A percentile compares a stretch with the other conserved stretches of the same genome.
These are phyloP conservation scores for Styela plicata DNA, from an alignment of 23 tunicate species.

Conservation along the genomic window DNA sequence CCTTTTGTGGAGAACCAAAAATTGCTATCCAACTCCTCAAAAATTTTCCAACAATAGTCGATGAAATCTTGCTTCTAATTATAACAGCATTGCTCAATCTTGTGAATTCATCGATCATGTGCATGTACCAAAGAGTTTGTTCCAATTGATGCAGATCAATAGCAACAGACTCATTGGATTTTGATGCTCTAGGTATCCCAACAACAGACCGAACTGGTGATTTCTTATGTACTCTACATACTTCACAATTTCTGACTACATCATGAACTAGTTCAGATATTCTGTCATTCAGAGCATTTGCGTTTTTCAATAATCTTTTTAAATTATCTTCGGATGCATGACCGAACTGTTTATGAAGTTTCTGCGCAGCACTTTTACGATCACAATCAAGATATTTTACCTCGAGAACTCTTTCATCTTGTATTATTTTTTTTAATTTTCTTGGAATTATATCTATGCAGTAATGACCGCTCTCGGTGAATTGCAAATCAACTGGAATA, in stretches of 20 bases:
- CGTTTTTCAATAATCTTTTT: constrained; percentile 3
- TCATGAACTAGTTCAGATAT: not conserved
- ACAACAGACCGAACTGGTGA: too few relatives aligned
- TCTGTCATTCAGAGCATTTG: constrained; percentile 1
- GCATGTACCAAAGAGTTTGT: constrained; percentile 26
- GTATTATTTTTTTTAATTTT: too few relatives aligned
- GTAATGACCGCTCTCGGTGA: constrained; percentile 27
- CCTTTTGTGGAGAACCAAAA: constrained; percentile 23
- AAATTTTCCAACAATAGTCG: constrained; percentile 20
- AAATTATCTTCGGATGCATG: constrained; percentile 24
- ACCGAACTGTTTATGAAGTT: constrained; percentile 27
- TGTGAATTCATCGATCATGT: constrained; percentile 30
- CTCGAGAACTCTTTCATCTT: not conserved
- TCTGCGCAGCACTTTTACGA: not conserved
- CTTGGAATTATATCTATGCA: constrained; percentile 24
- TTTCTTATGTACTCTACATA: not conserved
- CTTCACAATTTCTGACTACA: constrained; percentile 13
- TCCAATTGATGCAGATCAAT: constrained; percentile 27
- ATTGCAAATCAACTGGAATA: not conserved
- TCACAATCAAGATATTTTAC: not conserved
- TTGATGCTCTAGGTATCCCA: constrained; percentile 13
- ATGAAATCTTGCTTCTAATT: constrained; percentile 9
- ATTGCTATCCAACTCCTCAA: constrained; percentile 16
- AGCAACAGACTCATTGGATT: constrained; percentile 22
- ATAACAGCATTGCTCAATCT: constrained; percentile 30